Base-by-base conservation (phyloP, 2,797 vertebrate species). In the Astyanax mexicanus region DNA sequence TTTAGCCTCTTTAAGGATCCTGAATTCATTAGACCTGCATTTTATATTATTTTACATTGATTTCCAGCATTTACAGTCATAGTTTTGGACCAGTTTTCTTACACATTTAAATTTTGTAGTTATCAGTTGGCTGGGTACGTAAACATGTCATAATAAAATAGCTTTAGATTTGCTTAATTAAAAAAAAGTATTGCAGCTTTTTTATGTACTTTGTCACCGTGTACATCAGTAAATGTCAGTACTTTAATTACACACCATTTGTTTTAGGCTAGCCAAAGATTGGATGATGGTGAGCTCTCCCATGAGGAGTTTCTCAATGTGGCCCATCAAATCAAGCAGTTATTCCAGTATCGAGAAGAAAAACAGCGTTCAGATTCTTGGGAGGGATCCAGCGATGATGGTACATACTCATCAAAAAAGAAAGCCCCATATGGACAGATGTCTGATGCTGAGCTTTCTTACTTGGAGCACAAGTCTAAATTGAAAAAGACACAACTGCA, bases 311-410 rank as follows among this genome's bases (percentile, higher is more conserved):
- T 99, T 83, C 95, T 99, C 32, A 86, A 95, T 83, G 94, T 99
- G 82, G 97, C 95, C 73, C 98, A 98, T 91, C 94, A 98, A 90
- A 97, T 99, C 85, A 95, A 95, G 19, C 95, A 98, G 69, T 91
- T 99, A 62, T 98, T 99, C 91, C 97, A 98, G 86, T 99, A 99
- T 83, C 97, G 97, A 91, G 96, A 98, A 88, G 97, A 96, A 91
- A 97, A 94, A 86, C 95, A 95, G 85, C 92, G 94, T 65, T 94
- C 94, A 0, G 95, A 90, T 75, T 91, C 90, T 45, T 98, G 96
- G 94, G 95, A 96, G 69, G 94, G 89, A 47, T 80, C 93, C 7
- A 83, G 85, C 57, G 92, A 95, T 57, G 95, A 95, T 74, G 83
- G 77, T 65, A 88, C 90, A 72, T 92, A 93, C 78, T 75, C 89